These are phyloP conservation scores for Neodiprion lecontei DNA, from an alignment of 1,140 invertebrate species.

Conservation along the genomic window DNA sequence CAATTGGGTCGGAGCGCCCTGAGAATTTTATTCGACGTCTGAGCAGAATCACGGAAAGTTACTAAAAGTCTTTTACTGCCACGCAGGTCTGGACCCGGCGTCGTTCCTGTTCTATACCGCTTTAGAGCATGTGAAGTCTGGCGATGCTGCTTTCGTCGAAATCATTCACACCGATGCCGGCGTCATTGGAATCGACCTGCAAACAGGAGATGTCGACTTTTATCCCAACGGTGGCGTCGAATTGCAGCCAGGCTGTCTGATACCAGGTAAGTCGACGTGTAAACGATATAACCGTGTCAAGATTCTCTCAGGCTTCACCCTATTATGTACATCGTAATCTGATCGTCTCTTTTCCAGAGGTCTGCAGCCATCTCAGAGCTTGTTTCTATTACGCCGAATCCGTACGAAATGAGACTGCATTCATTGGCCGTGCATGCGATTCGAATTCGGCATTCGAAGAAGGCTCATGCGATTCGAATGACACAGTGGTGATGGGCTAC, in stretches of 20 bases:
- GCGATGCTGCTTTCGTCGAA: constrained; percentile 67
- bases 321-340: too few relatives aligned
- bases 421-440: constrained; percentile 49
- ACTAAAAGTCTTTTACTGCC: neutral
- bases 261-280: constrained; percentile 42
- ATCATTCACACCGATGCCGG: constrained; percentile 70
- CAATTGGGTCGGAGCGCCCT: too few relatives aligned
- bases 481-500: constrained; percentile 36
- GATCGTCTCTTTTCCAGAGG: constrained; percentile 53
- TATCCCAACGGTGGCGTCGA: constrained; percentile 70
- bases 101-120: constrained; percentile 48
- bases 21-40: too few relatives aligned
- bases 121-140: constrained; percentile 36
- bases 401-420: constrained; percentile 49
- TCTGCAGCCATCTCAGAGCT: constrained; percentile 71
- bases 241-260: constrained; percentile 71
- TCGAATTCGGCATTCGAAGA: neutral
- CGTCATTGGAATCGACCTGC: constrained; percentile 48
- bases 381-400: constrained; percentile 70
- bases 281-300: constrained; percentile 47
- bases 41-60: too few relatives aligned
- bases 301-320: too few relatives aligned
- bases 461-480: constrained; percentile 25
- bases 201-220: constrained; percentile 70
- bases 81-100: constrained; percentile 61